Evolutionary conservation across 2,113 vertebrate genomes (phyloP).

Genomic region (Malurus alboscapulatus): DNA sequence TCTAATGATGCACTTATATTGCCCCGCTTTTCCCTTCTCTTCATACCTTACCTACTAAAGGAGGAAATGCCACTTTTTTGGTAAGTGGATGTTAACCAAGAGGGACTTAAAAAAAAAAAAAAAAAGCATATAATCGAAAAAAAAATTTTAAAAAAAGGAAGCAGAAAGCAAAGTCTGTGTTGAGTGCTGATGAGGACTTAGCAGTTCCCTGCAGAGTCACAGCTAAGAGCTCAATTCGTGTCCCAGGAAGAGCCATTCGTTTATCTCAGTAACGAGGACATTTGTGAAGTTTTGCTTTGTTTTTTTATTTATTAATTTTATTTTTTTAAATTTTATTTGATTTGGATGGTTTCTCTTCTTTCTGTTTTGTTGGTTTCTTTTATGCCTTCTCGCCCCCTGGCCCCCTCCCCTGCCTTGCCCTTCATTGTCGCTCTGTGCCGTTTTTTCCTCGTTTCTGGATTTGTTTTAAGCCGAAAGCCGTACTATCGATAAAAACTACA

Average conservation of each 20-base stretch:
- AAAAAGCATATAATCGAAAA: constrained; percentile 76
- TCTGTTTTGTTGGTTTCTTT: constrained; percentile 60
- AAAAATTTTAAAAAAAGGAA: constrained; percentile 54
- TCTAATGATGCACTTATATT: constrained; percentile 99
- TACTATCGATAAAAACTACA: background rate
- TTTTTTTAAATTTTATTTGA: background rate
- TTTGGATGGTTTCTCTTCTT: constrained; percentile 68
- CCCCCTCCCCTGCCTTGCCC: constrained; percentile 62
- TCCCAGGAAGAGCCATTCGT: constrained; percentile 90
- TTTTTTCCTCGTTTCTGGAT: constrained; percentile 42
- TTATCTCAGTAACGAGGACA: constrained; percentile 94
- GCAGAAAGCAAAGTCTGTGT: constrained; percentile 86
- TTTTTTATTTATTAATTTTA: background rate
- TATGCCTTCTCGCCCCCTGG: constrained; percentile 31
- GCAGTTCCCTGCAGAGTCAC: constrained; percentile 89
- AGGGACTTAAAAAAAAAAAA: constrained; percentile 88
- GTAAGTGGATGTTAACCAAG: constrained; percentile 99
- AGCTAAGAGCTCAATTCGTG: constrained; percentile 83
- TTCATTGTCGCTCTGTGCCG: constrained; percentile 40
- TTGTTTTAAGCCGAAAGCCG: background rate
- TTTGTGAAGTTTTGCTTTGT: constrained; percentile 90
- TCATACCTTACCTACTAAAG: constrained; percentile 99
- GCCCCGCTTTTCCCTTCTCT: constrained; percentile 99
- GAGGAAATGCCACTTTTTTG: constrained; percentile 99
- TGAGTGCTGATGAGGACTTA: constrained; percentile 96